Evolutionary conservation across 2,113 vertebrate genomes (phyloP).

Genomic region (Zapornia atra): DNA sequence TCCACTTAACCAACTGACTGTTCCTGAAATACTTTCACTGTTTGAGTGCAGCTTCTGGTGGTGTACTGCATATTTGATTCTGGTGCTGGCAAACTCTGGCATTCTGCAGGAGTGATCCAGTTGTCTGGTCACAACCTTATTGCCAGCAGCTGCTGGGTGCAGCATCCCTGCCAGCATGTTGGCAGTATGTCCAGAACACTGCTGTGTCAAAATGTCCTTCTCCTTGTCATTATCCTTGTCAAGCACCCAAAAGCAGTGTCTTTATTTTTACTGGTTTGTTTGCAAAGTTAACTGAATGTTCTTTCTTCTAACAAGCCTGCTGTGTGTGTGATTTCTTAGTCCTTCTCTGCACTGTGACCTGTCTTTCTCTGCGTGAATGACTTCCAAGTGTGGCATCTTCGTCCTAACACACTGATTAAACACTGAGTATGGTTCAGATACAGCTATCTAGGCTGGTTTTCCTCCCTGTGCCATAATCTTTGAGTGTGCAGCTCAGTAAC

Average conservation of each 20-base stretch:
- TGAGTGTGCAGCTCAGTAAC: neutral
- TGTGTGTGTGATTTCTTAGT: neutral
- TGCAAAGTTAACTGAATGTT: neutral
- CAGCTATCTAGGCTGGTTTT: neutral
- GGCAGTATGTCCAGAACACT: too few relatives aligned
- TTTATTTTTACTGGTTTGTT: neutral
- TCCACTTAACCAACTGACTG: neutral
- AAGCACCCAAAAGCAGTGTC: neutral
- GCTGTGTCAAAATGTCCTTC: neutral
- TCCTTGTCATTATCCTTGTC: neutral
- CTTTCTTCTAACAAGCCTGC: neutral
- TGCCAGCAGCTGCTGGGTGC: neutral
- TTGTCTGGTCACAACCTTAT: neutral
- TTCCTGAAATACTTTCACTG: neutral
- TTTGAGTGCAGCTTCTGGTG: neutral
- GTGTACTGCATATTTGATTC: neutral
- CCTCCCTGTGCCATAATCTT: neutral
- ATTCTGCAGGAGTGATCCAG: neutral
- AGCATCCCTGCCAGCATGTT: neutral
- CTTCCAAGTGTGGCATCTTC: neutral
- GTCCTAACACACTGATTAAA: neutral
- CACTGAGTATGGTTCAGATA: neutral
- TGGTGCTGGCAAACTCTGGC: neutral
- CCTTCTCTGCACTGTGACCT: neutral
- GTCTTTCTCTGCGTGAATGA: too few relatives aligned